A percentile compares a stretch with the other conserved stretches of the same genome.
Conservation (phyloP, 2,888 invertebrate genomes). For the Polyploca ridens region DNA sequence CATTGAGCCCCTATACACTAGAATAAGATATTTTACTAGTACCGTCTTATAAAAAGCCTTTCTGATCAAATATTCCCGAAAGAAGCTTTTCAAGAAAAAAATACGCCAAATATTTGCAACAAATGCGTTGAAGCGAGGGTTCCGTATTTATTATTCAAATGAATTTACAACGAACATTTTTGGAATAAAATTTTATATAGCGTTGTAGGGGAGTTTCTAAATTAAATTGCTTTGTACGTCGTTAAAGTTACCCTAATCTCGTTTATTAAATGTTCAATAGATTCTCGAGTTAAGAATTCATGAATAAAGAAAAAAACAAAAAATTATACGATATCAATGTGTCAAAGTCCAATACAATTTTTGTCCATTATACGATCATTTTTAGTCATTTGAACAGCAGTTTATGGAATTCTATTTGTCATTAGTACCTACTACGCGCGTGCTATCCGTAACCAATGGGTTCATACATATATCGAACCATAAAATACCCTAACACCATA, state of each 20-base stretch:
- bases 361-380: too few species aligned
- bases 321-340: too few species aligned
- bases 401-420: too few species aligned
- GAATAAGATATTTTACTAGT: constrained; percentile 49
- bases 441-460: too few species aligned
- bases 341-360: too few species aligned
- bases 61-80: constrained; percentile 61
- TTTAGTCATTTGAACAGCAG: too few species aligned
- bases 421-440: too few species aligned
- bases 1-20: constrained; percentile 37
- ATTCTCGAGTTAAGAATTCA: background rate
- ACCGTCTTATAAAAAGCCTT: constrained; percentile 41
- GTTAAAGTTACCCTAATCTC: constrained; percentile 4
- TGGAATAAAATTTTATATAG: constrained; percentile 8
- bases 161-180: constrained; percentile 4
- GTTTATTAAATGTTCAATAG: constrained; percentile 5
- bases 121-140: constrained; percentile 25
- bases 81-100: constrained; percentile 37
- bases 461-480: too few species aligned
- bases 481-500: constrained; percentile 4
- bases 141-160: constrained; percentile 18
- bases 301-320: background rate
- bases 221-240: constrained; percentile 6
- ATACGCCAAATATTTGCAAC: constrained; percentile 37
- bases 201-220: constrained; percentile 1